phyloP scores from a whole-genome alignment of 2,797 vertebrate genomes.

The Karalla daura region DNA sequence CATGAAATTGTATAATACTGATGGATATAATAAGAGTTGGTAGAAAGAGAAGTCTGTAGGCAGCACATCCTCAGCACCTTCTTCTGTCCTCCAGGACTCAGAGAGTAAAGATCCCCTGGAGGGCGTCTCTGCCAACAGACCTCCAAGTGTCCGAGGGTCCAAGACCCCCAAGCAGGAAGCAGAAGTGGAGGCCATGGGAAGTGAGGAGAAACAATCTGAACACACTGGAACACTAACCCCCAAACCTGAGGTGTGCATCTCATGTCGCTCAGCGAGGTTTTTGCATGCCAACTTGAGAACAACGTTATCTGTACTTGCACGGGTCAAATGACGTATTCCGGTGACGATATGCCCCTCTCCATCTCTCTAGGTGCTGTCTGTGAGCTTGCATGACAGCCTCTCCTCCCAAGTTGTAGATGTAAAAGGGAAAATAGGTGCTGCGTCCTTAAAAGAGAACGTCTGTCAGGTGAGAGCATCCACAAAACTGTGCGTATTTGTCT shows the following conservation, averaged over 20 bases:
- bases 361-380: conserved; percentile 57
- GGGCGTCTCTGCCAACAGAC: conserved; percentile 29
- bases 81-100: conserved; percentile 27
- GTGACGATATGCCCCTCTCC: neutral
- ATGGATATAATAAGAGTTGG: too few relatives aligned
- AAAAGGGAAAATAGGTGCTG: conserved; percentile 89
- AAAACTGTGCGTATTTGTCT: neutral
- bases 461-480: conserved; percentile 89
- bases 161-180: conserved; percentile 65
- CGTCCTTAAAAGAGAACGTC: conserved; percentile 96
- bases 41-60: conserved; percentile 58
- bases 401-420: conserved; percentile 69
- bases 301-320: neutral
- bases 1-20: neutral
- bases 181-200: conserved; percentile 50
- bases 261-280: neutral
- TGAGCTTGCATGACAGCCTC: conserved; percentile 64
- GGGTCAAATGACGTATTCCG: neutral
- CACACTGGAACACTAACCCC: conserved; percentile 64
- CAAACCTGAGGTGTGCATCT: conserved; percentile 69
- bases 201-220: conserved; percentile 46
- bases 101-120: conserved; percentile 35
- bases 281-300: neutral
- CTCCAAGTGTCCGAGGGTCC: conserved; percentile 49
- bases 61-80: conserved; percentile 32